Evolutionary conservation across 2,113 vertebrate species (phyloP), one percentile per base, ranked within the genome.

Genomic region (Eurypyga helias): DNA sequence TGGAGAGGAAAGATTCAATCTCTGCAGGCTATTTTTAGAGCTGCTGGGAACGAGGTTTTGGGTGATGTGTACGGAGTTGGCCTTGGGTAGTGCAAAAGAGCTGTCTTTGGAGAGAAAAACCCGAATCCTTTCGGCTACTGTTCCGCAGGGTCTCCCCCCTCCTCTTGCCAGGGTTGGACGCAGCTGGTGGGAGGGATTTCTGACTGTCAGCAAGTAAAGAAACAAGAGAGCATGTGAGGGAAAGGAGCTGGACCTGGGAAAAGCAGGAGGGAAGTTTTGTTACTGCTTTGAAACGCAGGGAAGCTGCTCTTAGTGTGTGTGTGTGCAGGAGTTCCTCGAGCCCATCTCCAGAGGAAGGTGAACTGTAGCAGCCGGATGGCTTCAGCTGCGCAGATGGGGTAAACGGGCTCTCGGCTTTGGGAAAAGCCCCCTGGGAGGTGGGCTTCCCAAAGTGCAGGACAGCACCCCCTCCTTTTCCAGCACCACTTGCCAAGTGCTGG

Each of bases 161-260:
- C 90, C 94, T 71, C 93, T 88, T 24, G 5, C 71, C 17, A 65
- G 88, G 91, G 92, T 5, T 28, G 96, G 95, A 36, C 94, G 65
- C 67, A 5, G 89, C 96, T 61, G 92, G 96, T 94, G 96, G 97
- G 96, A 97, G 96, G 96, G 97, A 94, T 97, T 85, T 96, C 80
- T 79, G 95, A 8, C 92, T 92, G 88, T 95, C 94, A 95, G 83
- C 90, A 38, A 62, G 90, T 2, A 61, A 33, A 82, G 95, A 69
- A 91, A 69, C 86, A 64, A 64, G 94, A 51, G 91, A 96, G 93
- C 95, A 91, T 91, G 97, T 94, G 97, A 96, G 92, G 86, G 67
- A 83, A 80, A 54, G 55, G 87, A 87, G 72, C 91, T 7, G 23
- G 96, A 89, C 87, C 91, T 89, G 95, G 71, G 81, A 10, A 69